phyloP scores from a whole-genome alignment of 2,888 invertebrate genomes.

The Hydrotaea cyrtoneurina region DNA sequence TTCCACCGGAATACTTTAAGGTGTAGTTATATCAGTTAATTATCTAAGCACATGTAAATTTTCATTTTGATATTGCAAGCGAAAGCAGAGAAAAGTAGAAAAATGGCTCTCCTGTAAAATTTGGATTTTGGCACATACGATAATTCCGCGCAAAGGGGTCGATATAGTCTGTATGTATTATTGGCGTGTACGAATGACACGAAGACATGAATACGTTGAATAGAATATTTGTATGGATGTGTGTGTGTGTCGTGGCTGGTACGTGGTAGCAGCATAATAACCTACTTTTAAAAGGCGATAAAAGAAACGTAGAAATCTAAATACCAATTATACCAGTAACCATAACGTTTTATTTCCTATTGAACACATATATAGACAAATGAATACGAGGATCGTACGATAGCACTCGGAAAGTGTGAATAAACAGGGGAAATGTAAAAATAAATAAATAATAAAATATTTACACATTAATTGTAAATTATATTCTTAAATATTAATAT shows the following conservation, averaged over 20 bases:
- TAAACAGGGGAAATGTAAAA: no score
- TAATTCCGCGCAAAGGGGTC: no score
- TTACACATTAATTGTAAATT: no score
- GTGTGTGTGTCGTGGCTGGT: neutral
- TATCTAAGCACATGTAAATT: no score
- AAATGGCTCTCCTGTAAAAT: no score
- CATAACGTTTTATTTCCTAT: constrained; percentile 29
- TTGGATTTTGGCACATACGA: no score
- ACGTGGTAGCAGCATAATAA: constrained; percentile 51
- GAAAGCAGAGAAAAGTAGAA: no score
- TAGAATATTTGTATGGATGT: constrained; percentile 10
- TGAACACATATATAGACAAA: neutral
- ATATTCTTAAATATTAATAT: no score
- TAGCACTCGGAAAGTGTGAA: neutral
- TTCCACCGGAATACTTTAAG: no score
- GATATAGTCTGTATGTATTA: neutral
- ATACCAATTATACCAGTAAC: constrained; percentile 52
- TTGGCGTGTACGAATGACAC: neutral
- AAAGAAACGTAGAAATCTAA: constrained; percentile 46
- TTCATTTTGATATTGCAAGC: no score
- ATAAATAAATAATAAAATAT: no score
- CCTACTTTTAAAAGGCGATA: constrained; percentile 54
- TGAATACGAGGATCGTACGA: neutral
- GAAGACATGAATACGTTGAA: constrained; percentile 4
- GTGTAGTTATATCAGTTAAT: no score